Base-by-base conservation (phyloP, 2,113 vertebrate species). In the Himantopus leucocephalus region DNA sequence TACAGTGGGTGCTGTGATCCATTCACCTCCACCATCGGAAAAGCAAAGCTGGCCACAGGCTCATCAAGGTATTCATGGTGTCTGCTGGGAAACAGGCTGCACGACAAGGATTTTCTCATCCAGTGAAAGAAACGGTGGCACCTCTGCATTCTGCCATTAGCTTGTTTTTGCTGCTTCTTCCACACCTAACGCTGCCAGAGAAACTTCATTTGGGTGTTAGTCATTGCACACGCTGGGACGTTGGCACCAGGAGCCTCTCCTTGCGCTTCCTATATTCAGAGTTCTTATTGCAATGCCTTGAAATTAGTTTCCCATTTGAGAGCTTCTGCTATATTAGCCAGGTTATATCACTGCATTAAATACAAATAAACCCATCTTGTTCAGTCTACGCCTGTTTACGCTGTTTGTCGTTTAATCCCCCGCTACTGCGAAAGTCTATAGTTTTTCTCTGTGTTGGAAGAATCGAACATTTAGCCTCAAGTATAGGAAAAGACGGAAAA, bases 381-480 rank as follows among this genome's bases (percentile, higher is more conserved):
- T 17, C 56, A 68, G 60, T 14, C 64, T 67, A 9, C 0, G 26
- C 32, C 18, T 95, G 41, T 73, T 96, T 79, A 80, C 53, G 50
- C 48, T 16, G 7, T 47, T 84, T 95, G 80, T 78, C 93, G 80
- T 43, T 59, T 70, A 85, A 96, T 87, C 47, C 80, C 84, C 56
- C 0, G 2, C 12, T 29, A 27, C 60, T 68, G 43, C 64, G 45
- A 29, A 45, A 80, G 55, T 5, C 85, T 93, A 29, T 14, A 35
- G 81, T 32, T 12, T 56, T 60, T 43, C 60, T 47, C 6, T 39
- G 35, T 53, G 48, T 48, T n/a, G 75, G 6, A 68, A 91, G 76
- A 94, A 52, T 24, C 26, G 81, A 81, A 89, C 67, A 37, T 93
- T 94, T 92, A 93, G 72, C 85, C 92, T 82, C 66, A 47, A 92